Evolutionary conservation across 2,113 vertebrate species (phyloP), one percentile per base, ranked within the genome.

Genomic region (Condylura cristata): DNA sequence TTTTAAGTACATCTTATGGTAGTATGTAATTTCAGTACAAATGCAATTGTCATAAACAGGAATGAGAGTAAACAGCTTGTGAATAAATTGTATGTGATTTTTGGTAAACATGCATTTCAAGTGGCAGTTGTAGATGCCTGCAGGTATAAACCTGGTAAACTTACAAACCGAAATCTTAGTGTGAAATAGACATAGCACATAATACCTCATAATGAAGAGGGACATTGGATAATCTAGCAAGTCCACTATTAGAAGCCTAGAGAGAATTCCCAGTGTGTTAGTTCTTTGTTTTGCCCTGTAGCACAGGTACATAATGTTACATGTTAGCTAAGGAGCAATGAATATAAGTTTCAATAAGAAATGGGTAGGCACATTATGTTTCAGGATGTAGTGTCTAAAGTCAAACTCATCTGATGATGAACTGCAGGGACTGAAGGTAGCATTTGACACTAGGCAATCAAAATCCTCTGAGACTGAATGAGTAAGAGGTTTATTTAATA

Each of bases 1-100:
- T 46, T 74, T 78, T 48, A 37, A 66, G 5, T 26, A 28, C 48
- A 85, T 76, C 44, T 68, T 39, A 78, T 32, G 8, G 4, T 71
- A 3, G 56, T 78, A 74, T 44, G 5, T 39, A 78, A 79, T 86
- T 82, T 14, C 6, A 75, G n/a, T 37, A 39, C 37, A 83, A 94
- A 83, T 44, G 2, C 26, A 88, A 63, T 79, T 20, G 24, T 0
- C 32, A 68, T 16, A 68, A 63, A 66, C 4, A 70, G 30, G 14
- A 16, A 16, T 51, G 48, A 16, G 48, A 51, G 72, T 16, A 68
- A 63, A 66, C 4, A 70, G 30, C 13, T 37, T 63, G 37, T 89
- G n/a, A 89, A 72, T 82, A 84, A 85, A 30, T 0, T 88, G 20
- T 1, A 24, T 85, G 63, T 48, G 11, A 78, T 10, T 86, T 85